Base-by-base conservation (phyloP, 2,888 invertebrate species). In the Tetheella fluctuosa region DNA sequence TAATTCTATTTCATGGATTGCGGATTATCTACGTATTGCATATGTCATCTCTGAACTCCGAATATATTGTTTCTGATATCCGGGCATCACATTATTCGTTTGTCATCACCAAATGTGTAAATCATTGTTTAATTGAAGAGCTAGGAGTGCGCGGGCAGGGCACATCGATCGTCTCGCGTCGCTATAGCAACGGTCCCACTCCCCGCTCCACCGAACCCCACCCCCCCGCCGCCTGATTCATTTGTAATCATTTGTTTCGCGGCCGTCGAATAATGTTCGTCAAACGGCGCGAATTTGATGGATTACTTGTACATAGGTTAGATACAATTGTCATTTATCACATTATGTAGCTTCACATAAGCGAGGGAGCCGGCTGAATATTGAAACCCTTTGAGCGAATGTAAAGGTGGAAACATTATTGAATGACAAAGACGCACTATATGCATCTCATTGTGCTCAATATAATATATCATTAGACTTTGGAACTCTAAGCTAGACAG, bases 161-260 rank as follows among this genome's bases (percentile, higher is more conserved):
- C 70, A 80, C 86, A 92, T 92, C 91, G 92, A 92, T 92, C 91
- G 91, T 89, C 91, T 88, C 88, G 77, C 80, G 90, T 90, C 77
- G 81, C 84, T 83, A 89, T 89, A 85, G 79, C 83, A 79, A 91
- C 89, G 82, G 74, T 60, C 77, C 70, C 76, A 74, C 74, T 73
- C 69, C 71, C 67, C 63, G 70, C 73, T 73, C 75, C 62, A 81
- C 74, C 75, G 66, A 2, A 17, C 76, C 60, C 73, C 68, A 75
- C 66, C 74, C 62, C 73, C 74, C 78, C 77, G 71, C 71, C 64
- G 62, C 84, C 80, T 84, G 79, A 88, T 90, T 90, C 91, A 91
- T 91, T 92, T 92, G 92, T 92, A 89, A 92, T 91, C 92, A 91
- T 93, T 93, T 93, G 92, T 91, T 93, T 92, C 89, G 86, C 85